phyloP scores from a whole-genome alignment of 2,888 invertebrate genomes.

The Vanessa cardui region DNA sequence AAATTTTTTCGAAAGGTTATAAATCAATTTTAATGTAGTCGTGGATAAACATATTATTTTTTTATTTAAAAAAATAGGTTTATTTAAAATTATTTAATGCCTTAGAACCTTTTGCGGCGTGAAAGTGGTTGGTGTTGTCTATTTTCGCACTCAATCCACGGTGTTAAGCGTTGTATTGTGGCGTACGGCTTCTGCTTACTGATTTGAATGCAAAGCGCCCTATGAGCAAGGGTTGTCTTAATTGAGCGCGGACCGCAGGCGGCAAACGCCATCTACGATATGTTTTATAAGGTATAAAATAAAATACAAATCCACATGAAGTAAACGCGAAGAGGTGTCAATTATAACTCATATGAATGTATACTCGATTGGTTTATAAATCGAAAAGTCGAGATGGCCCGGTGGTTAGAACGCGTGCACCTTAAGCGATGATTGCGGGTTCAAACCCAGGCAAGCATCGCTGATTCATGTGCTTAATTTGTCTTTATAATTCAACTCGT shows the following conservation, averaged over 20 bases:
- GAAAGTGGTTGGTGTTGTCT: constrained; percentile 56
- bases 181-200: constrained; percentile 64
- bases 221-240: constrained; percentile 70
- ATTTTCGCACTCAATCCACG: constrained; percentile 75
- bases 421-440: too few relatives aligned
- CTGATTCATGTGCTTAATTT: too few relatives aligned
- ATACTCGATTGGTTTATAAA: too few relatives aligned
- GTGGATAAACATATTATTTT: background rate
- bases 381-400: too few relatives aligned
- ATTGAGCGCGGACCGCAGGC: constrained; percentile 64
- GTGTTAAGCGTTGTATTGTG: constrained; percentile 73
- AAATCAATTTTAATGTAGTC: too few relatives aligned
- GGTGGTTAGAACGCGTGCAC: too few relatives aligned
- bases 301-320: background rate
- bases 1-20: too few relatives aligned
- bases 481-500: too few relatives aligned
- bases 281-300: constrained; percentile 25
- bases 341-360: too few relatives aligned
- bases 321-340: background rate
- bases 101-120: constrained; percentile 4
- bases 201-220: constrained; percentile 77
- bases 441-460: too few relatives aligned
- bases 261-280: constrained; percentile 37
- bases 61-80: background rate
- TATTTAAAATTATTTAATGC: background rate